Evolutionary conservation across 1,140 invertebrate species (phyloP).

Genomic region (Magallana angulata): DNA sequence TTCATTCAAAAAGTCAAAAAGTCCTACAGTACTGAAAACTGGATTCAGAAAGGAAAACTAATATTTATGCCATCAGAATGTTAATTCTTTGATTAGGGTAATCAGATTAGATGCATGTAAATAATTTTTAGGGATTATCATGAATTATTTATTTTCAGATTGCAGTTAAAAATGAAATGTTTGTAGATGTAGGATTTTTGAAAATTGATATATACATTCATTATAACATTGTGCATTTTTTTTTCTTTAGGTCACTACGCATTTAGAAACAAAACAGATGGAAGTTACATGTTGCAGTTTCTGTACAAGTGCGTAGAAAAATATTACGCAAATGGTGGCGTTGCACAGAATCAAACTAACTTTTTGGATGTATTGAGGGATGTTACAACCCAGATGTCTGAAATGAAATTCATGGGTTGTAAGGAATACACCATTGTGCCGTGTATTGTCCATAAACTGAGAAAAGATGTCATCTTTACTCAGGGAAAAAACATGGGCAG

Average conservation of each 20-base stretch:
- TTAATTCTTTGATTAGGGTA: too few relatives aligned
- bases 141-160: too few relatives aligned
- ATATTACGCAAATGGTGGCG: not conserved
- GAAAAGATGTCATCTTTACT: not conserved
- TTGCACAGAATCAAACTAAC: not conserved
- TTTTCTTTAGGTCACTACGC: not conserved
- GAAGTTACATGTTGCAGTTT: conserved; percentile 14
- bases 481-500: not conserved
- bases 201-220: too few relatives aligned
- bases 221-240: not conserved
- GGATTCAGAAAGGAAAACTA: too few relatives aligned
- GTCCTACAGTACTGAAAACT: too few relatives aligned
- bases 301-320: not conserved
- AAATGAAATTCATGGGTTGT: not conserved
- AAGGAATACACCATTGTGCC: conserved; percentile 6
- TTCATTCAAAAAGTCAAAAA: too few relatives aligned
- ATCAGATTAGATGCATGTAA: too few relatives aligned
- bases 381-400: not conserved
- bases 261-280: not conserved
- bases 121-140: too few relatives aligned
- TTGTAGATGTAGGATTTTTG: too few relatives aligned
- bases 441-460: not conserved
- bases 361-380: conserved; percentile 3
- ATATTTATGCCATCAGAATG: too few relatives aligned
- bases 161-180: too few relatives aligned